phyloP scores from a whole-genome alignment of 1,140 invertebrate genomes.

The Ooceraea biroi region DNA sequence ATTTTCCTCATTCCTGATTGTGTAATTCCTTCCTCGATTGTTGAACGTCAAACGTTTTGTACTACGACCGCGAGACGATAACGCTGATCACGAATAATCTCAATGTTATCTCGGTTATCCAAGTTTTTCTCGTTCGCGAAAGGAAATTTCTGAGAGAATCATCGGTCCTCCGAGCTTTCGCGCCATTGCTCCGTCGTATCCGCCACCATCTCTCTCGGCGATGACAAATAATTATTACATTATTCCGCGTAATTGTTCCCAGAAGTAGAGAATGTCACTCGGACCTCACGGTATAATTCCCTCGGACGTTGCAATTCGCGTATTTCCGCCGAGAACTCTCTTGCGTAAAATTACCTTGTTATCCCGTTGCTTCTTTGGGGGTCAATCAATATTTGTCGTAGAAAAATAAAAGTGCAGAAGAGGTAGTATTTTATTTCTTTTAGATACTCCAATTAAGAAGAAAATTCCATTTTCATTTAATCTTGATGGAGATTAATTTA shows the following conservation, averaged over 20 bases:
- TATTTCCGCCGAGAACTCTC: neutral
- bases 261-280: neutral
- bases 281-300: neutral
- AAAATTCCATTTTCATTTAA: neutral
- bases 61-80: neutral
- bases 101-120: neutral
- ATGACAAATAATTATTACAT: constrained; percentile 33
- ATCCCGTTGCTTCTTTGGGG: neutral
- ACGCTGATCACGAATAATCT: constrained; percentile 6
- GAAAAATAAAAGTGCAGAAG: neutral
- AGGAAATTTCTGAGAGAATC: neutral
- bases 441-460: neutral
- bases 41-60: neutral
- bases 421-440: neutral
- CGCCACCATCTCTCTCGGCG: too few relatives aligned
- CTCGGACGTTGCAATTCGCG: neutral
- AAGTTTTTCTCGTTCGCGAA: neutral
- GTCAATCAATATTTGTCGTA: neutral
- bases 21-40: neutral
- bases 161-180: neutral
- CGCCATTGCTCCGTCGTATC: neutral
- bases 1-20: neutral
- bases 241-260: constrained; percentile 10
- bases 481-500: neutral
- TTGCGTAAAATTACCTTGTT: neutral